Evolutionary conservation across 2,113 vertebrate genomes (phyloP), one percentile per base, ranked within the genome.

Genomic region (Pandion haliaetus): DNA sequence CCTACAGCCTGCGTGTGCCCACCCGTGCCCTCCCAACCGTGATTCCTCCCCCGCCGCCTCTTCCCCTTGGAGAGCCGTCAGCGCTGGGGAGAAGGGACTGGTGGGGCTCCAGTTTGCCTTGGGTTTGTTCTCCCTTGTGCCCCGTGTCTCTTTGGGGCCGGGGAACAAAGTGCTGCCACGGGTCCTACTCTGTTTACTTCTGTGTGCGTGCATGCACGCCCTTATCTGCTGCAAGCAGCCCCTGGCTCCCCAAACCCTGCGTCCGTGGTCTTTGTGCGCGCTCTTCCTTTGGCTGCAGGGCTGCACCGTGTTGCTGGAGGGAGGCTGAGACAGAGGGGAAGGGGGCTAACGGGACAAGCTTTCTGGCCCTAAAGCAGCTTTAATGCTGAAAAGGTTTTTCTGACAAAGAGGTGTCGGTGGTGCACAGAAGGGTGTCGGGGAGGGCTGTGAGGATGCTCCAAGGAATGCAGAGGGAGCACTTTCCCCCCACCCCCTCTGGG

Each of bases 11-110:
- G 0, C 1, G 1, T 14, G 10, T 50, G 42, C 20, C 49, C 21
- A 9, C 52, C 63, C 3, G 2, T 72, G 49, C 18, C 54, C 20
- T 49, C 34, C 3, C 1, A 23, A 38, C 26, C 8, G 40, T 4
- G 8, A 38, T 21, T 14, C 7, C 3, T 17, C 7, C 14, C n/a
- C n/a, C n/a, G n/a, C n/a, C 8, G 2, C 40, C 10, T n/a, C 12
- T 10, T 55, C 20, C 45, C 45, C 31, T 15, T 15, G 47, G 38
- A 82, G 23, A 73, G 18, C 20, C 2, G 1, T 0, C 0, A 38
- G 71, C 8, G 1, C 3, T 9, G 26, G 14, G 49, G 14, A n/a
- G 29, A 74, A 57, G 26, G 29, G 12, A 32, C 25, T 81, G 82
- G 32, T 10, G 18, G 57, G 14, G 17, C 25, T 47, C 11, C 36